Percentiles rank a stretch among this genome's conserved stretches.
These are phyloP conservation scores for Thomomys bottae DNA, from an alignment of 2,113 vertebrate species.

Conservation along the genomic window DNA sequence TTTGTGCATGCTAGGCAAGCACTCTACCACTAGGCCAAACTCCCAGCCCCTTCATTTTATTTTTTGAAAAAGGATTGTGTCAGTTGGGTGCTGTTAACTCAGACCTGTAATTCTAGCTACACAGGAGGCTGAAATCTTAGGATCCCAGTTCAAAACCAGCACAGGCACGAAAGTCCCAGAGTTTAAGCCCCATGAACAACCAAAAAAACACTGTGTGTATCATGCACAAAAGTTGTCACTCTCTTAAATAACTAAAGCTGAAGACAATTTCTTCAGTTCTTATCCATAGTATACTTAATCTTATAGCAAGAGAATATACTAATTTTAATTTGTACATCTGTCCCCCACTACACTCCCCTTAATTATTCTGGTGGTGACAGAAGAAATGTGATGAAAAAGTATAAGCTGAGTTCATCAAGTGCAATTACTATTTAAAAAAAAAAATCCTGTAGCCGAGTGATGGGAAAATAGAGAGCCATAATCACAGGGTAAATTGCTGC, in stretches of 20 bases:
- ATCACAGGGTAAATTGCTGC: not conserved
- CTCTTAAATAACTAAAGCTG: not conserved
- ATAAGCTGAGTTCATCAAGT: not conserved
- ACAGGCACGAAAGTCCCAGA: not conserved
- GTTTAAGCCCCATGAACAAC: too few relatives aligned
- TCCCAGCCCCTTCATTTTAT: too few relatives aligned
- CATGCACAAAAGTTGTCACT: not conserved
- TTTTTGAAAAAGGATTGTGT: too few relatives aligned
- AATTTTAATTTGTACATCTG: conserved; percentile 30
- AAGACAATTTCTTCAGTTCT: conserved; percentile 36
- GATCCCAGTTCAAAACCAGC: too few relatives aligned
- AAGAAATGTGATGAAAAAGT: not conserved
- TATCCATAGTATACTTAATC: not conserved
- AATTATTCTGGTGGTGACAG: not conserved
- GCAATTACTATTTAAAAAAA: not conserved
- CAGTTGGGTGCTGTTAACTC: too few relatives aligned
- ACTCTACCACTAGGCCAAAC: too few relatives aligned
- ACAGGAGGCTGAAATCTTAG: too few relatives aligned
- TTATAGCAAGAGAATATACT: not conserved
- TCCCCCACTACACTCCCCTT: not conserved
- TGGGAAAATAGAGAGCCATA: conserved; percentile 13
- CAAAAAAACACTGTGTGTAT: conserved; percentile 12
- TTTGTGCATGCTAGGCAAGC: too few relatives aligned
- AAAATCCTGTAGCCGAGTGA: not conserved
- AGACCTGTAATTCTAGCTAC: too few relatives aligned